Conservation (phyloP, 2,797 vertebrate genomes). For the Enteromius treurensis region DNA sequence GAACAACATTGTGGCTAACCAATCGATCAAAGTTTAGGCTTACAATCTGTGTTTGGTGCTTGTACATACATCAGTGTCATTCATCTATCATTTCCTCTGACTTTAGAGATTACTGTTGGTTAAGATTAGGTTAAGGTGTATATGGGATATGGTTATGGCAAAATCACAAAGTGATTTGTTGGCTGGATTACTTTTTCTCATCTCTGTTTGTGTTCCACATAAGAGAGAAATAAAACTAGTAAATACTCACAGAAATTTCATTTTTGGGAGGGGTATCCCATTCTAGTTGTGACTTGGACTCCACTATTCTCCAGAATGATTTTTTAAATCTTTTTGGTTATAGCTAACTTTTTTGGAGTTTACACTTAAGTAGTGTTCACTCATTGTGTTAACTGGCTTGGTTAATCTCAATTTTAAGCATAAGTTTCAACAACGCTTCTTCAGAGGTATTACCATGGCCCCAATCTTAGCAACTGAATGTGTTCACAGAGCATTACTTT, state of each 20-base stretch:
- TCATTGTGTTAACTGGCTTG: conserved; percentile 1
- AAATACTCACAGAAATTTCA: not conserved
- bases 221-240: not conserved
- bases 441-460: not conserved
- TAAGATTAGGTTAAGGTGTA: no score
- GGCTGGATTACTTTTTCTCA: not conserved
- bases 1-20: no score
- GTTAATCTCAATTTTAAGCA: conserved; percentile 18
- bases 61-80: no score
- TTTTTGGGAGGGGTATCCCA: not conserved
- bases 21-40: no score
- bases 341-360: not conserved
- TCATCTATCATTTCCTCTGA: no score
- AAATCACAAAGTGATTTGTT: no score
- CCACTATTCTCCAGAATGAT: not conserved
- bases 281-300: not conserved
- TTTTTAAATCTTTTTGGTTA: not conserved
- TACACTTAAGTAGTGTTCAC: not conserved
- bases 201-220: not conserved
- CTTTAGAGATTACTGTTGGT: no score
- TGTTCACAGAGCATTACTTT: conserved; percentile 29
- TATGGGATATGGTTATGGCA: no score
- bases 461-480: conserved; percentile 31
- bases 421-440: conserved; percentile 5
- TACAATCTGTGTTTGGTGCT: no score